Evolutionary conservation across 2,113 vertebrate species (phyloP), one percentile per base, ranked within the genome.

Genomic region (Malurus elegans): DNA sequence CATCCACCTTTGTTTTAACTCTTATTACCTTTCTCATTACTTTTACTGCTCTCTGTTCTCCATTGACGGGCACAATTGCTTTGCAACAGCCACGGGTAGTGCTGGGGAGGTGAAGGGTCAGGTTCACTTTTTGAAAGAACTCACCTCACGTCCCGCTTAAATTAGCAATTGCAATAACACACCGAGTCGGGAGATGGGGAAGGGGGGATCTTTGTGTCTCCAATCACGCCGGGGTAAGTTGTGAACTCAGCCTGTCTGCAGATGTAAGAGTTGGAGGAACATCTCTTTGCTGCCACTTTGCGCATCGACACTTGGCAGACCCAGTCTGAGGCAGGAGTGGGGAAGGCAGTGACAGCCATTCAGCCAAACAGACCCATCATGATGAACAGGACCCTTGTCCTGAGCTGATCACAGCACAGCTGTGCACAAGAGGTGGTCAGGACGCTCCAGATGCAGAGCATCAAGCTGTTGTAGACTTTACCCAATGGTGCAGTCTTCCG

Each of bases 1-100:
- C 81, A 90, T 96, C 93, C 90, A 97, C 93, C 75, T 97, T 96
- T 88, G 79, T 96, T 96, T 97, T 96, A 96, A 94, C 84, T 96
- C 95, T 69, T 86, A 74, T 96, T 95, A 95, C 62, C 56, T 96
- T 95, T 92, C 57, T 94, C 66, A 89, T 93, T 93, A 85, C 64
- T 96, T 97, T 96, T 88, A 79, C 38, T 64, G 90, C 79, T 93
- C 78, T 93, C 75, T 82, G 92, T 86, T 96, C 92, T 91, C 66
- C 91, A 86, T 72, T 95, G 92, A 92, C 23, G n/a, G 78, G 71
- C 94, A 95, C 64, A 95, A 95, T 93, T 95, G 92, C 95, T 92
- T 93, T 88, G 71, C 74, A 92, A 90, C 79, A 86, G 85, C 90
- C 92, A 92, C 0, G 51, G 60, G 85, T 91, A 88, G 82, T 88